Evolutionary conservation across 2,797 vertebrate species (phyloP).

Genomic region (Adrianichthys oophorus): DNA sequence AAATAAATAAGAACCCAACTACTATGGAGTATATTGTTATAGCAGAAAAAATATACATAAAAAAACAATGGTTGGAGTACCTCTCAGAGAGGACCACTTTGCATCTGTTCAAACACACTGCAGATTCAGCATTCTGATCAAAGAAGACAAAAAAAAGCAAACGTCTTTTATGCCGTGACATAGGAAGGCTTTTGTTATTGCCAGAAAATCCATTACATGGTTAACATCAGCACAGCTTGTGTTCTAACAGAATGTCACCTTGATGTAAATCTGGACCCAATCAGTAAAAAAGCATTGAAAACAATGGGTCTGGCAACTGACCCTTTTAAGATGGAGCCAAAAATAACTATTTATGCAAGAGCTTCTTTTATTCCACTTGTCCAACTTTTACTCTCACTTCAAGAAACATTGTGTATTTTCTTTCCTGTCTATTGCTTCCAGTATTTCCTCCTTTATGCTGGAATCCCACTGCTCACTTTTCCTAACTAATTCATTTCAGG

Average conservation of each 20-base stretch:
- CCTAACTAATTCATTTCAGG: constrained; percentile 30
- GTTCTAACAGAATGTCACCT: constrained; percentile 56
- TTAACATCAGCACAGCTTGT: constrained; percentile 23
- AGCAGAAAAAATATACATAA: constrained; percentile 4
- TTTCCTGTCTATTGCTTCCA: neutral
- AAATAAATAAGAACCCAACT: too few relatives aligned
- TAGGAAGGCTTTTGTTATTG: constrained; percentile 17
- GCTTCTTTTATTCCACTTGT: constrained; percentile 35
- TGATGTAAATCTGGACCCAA: constrained; percentile 67
- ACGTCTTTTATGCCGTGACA: constrained; percentile 27
- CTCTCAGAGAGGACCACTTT: constrained; percentile 39
- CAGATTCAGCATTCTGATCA: constrained; percentile 57
- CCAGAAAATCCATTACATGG: constrained; percentile 8
- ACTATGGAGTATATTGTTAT: neutral
- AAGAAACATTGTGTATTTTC: constrained; percentile 4
- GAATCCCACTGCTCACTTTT: neutral
- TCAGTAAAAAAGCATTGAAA: constrained; percentile 66
- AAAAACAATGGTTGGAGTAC: neutral
- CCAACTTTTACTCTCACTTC: constrained; percentile 17
- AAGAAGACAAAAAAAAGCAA: constrained; percentile 17
- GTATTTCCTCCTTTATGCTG: neutral
- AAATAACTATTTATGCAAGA: constrained; percentile 56
- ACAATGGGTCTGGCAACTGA: constrained; percentile 40
- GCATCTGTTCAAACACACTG: constrained; percentile 47
- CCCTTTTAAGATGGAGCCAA: constrained; percentile 36